Evolutionary conservation across 2,888 invertebrate genomes (phyloP), one percentile per base, ranked within the genome.

Genomic region (Cylindroiulus punctatus): DNA sequence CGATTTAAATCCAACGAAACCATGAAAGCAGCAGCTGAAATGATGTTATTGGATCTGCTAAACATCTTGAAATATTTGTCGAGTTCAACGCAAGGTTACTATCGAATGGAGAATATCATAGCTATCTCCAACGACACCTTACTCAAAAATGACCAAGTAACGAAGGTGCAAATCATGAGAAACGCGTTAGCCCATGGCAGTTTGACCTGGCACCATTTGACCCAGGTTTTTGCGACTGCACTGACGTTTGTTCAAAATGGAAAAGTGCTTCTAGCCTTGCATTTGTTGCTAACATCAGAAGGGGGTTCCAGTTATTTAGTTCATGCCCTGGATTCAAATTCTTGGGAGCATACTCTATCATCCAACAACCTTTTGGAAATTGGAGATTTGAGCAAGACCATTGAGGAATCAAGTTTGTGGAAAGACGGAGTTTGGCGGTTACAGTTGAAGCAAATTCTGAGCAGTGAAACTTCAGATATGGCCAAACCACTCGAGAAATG

Each of bases 221-320:
- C 76, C 14, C 76, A 76, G 30, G 76, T 76, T 76, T 76, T 76
- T 30, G 30, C 76, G 2, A 76, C 76, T 30, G 76, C 76, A 30
- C 4, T 76, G 76, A 76, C 76, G 32, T 76, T 76, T 76, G 26
- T 76, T 76, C 30, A 76, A 76, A 76, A 76, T 30, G 76, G 76
- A 30, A 26, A 30, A 8, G 2, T 30, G 17, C 12, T 76, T 76
- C 17, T 76, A 14, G 76, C 76, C 3, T 12, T 76, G 76, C 76
- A 76, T 30, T 76, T 76, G 76, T 0, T 76, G 30, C 30, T 30
- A 14, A 26, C 1, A 32, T 17, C 76, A 30, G 76, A 76, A 76
- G 76, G 76, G 8, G 76, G 76, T 4, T 17, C 26, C 12, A 76
- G 14, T 30, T 76, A 30, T 5, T 30, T 76, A 12, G 12, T 26